These are phyloP conservation scores for Alauda arvensis DNA, from an alignment of 2,797 vertebrate genomes.

Conservation along the genomic window DNA sequence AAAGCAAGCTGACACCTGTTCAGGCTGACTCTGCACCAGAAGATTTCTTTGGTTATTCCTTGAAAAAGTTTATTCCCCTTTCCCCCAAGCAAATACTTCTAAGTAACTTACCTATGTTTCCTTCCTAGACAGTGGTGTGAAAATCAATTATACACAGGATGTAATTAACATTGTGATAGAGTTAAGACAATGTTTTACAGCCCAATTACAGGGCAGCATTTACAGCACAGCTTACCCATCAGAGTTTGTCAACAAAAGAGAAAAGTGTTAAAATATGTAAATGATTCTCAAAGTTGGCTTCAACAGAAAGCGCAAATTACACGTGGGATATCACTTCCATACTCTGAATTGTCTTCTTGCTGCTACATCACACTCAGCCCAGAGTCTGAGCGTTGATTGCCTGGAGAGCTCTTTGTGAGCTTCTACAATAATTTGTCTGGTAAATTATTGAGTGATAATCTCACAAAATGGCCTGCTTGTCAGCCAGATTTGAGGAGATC, in stretches of 20 bases:
- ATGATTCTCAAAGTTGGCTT: constrained; percentile 20
- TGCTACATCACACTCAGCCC: neutral
- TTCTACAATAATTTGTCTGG: neutral
- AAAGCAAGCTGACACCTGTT: neutral
- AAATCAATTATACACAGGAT: constrained; percentile 58
- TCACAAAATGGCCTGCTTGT: neutral
- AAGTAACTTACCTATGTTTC: neutral
- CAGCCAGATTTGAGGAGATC: neutral
- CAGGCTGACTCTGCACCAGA: neutral
- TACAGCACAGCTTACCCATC: constrained; percentile 40
- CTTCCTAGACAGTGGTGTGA: constrained; percentile 29
- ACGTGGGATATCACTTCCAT: neutral
- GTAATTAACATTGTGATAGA: constrained; percentile 58
- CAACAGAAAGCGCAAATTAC: neutral
- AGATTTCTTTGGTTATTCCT: neutral
- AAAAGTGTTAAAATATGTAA: constrained; percentile 46
- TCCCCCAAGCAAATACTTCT: neutral
- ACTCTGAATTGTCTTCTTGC: neutral
- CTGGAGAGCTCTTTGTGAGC: neutral
- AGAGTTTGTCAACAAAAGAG: constrained; percentile 45
- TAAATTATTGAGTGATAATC: neutral
- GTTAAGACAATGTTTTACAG: constrained; percentile 45
- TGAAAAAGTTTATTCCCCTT: neutral
- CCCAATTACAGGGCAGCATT: constrained; percentile 46
- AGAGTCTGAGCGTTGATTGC: neutral